These are phyloP conservation scores for Danio kyathit DNA, from an alignment of 2,797 vertebrate genomes.

Conservation along the genomic window DNA sequence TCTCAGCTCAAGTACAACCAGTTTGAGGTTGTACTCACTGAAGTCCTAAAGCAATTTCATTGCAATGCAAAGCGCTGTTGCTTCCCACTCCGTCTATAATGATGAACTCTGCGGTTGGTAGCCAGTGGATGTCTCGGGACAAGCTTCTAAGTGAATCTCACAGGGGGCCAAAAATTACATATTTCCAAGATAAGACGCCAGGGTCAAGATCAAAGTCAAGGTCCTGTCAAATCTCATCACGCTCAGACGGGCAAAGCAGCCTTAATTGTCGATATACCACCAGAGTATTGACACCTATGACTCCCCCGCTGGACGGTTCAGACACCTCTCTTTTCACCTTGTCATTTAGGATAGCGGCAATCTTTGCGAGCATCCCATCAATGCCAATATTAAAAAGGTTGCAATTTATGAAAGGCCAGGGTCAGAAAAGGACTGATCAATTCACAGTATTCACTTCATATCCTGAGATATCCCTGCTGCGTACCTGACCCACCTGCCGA, in stretches of 20 bases:
- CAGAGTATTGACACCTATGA: conserved; percentile 78
- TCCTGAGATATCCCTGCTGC: conserved; percentile 45
- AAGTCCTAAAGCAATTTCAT: conserved; percentile 19
- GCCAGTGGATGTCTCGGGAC: conserved; percentile 50
- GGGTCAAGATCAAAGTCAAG: conserved; percentile 75
- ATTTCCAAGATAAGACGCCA: conserved; percentile 70
- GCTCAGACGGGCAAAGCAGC: conserved; percentile 68
- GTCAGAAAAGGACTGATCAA: conserved; percentile 76
- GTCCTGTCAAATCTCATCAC: conserved; percentile 75
- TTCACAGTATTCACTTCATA: conserved; percentile 67
- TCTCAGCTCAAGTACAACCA: conserved; percentile 22
- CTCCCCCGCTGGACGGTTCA: conserved; percentile 53
- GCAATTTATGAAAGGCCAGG: conserved; percentile 77
- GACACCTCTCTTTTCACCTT: conserved; percentile 55
- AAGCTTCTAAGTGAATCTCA: conserved; percentile 63
- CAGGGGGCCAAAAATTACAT: conserved; percentile 63
- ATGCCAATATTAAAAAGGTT: conserved; percentile 78
- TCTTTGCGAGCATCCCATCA: conserved; percentile 63
- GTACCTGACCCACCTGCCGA: conserved; percentile 72
- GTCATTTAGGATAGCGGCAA: conserved; percentile 55
- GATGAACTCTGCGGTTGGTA: conserved; percentile 46
- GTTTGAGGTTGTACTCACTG: conserved; percentile 15
- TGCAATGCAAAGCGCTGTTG: conserved; percentile 40
- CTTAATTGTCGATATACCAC: conserved; percentile 78
- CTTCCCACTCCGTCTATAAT: conserved; percentile 20